Evolutionary conservation across 2,888 invertebrate genomes (phyloP).

Genomic region (Galerucella nymphaeae): DNA sequence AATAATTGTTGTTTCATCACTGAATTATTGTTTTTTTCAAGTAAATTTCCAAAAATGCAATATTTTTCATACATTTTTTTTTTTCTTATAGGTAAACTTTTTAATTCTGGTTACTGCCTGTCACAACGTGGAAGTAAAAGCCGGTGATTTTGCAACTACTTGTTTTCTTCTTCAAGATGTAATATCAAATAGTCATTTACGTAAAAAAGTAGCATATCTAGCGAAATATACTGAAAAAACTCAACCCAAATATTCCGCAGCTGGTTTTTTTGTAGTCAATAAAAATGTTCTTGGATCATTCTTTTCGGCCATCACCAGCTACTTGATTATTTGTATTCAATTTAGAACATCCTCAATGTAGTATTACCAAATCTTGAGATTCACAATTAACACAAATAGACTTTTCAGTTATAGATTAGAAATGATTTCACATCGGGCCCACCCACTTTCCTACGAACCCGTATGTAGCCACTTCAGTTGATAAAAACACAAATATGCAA

Average conservation of each 20-base stretch:
- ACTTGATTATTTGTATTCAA: constrained; percentile 14
- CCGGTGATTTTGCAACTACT: background rate
- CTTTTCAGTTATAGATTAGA: too few relatives aligned
- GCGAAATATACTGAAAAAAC: background rate
- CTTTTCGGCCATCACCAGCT: constrained; percentile 9
- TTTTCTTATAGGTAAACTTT: constrained; percentile 7
- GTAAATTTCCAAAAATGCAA: background rate
- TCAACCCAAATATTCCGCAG: constrained; percentile 11
- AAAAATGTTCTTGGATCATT: constrained; percentile 8
- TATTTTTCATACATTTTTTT: background rate
- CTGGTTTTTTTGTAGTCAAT: constrained; percentile 9
- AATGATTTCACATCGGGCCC: too few relatives aligned
- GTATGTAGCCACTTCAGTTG: too few relatives aligned
- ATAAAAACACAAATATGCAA: too few relatives aligned
- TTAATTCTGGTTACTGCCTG: background rate
- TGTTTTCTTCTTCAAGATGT: constrained; percentile 11
- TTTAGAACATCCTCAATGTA: background rate
- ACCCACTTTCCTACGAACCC: too few relatives aligned
- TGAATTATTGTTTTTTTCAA: too few relatives aligned
- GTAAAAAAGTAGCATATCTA: background rate
- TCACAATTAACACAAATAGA: too few relatives aligned
- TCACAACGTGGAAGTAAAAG: constrained; percentile 5
- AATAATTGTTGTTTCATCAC: too few relatives aligned
- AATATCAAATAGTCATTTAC: background rate
- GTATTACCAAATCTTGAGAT: background rate